phyloP scores from a whole-genome alignment of 2,113 vertebrate species.

The Uria aalge region DNA sequence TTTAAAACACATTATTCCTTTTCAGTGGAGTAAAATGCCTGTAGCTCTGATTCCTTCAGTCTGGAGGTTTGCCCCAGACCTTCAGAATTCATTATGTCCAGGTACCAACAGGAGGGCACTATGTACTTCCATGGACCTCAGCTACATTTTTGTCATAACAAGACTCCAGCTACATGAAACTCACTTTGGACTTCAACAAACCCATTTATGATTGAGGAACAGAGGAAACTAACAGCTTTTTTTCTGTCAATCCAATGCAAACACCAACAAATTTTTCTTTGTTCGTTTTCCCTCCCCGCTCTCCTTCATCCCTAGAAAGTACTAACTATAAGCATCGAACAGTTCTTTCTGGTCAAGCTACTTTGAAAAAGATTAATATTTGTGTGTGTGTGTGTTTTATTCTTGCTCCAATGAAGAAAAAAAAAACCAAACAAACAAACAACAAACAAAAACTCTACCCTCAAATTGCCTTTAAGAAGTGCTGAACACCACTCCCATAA shows the following conservation, averaged over 20 bases:
- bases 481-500: not conserved
- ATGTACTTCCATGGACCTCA: rapidly evolving
- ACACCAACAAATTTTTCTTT: not conserved
- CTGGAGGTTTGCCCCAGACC: not conserved
- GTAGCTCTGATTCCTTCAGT: not conserved
- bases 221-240: not conserved
- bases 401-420: not conserved
- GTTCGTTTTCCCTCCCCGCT: rapidly evolving
- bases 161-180: not conserved
- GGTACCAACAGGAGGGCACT: not conserved
- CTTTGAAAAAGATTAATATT: not conserved
- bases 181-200: not conserved
- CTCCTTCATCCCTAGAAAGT: not conserved
- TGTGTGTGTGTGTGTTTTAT: not conserved
- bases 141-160: not conserved
- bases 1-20: not conserved
- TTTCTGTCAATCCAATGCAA: not conserved
- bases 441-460: not conserved
- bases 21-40: not conserved
- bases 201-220: not conserved
- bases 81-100: not conserved
- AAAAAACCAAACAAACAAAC: not conserved
- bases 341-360: not conserved
- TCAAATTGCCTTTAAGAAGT: not conserved
- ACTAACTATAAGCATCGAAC: not conserved